Evolutionary conservation across 37 sponge, comb jelly and placozoan genomes (phyloP).

Genomic region (Cliona cf. orientalis): DNA sequence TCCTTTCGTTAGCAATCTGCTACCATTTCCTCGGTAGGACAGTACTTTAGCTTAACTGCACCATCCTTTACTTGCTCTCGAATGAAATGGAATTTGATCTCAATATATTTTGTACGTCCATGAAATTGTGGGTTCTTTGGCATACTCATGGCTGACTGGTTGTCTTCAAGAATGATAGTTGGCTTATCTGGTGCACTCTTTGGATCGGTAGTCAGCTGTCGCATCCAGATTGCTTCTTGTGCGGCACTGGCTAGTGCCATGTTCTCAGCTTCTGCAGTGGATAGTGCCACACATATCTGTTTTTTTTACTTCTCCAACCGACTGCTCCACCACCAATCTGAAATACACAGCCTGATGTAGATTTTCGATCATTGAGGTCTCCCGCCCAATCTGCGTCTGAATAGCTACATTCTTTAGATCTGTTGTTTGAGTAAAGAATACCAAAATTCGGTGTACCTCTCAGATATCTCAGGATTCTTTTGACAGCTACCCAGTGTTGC

Average conservation of each 20-base stretch:
- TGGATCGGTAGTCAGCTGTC: conserved; percentile 27
- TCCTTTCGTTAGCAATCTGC: no score
- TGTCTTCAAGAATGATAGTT: conserved; percentile 40
- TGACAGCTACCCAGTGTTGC: conserved; percentile 40
- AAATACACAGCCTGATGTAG: conserved; percentile 53
- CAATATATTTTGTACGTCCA: conserved; percentile 52
- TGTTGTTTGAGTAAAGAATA: not conserved
- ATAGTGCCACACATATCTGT: conserved; percentile 39
- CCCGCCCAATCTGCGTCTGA: conserved; percentile 45
- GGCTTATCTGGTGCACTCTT: not conserved
- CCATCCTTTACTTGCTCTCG: conserved; percentile 51
- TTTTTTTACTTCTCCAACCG: conserved; percentile 34
- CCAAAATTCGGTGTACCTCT: conserved; percentile 17
- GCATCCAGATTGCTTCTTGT: conserved; percentile 43
- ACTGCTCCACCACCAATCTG: conserved; percentile 44
- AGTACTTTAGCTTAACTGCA: no score
- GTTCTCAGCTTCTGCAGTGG: conserved; percentile 51
- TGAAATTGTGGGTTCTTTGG: conserved; percentile 53
- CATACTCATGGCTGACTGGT: conserved; percentile 39
- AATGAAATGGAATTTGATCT: conserved; percentile 51
- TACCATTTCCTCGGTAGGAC: no score
- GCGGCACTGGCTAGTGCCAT: conserved; percentile 31
- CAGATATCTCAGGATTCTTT: conserved; percentile 23
- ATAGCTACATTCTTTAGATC: conserved; percentile 10
- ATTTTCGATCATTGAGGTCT: conserved; percentile 23